A percentile compares a stretch with the other conserved stretches of the same genome.
Conservation (phyloP, 2,797 vertebrate genomes). For the Crenichthys baileyi region DNA sequence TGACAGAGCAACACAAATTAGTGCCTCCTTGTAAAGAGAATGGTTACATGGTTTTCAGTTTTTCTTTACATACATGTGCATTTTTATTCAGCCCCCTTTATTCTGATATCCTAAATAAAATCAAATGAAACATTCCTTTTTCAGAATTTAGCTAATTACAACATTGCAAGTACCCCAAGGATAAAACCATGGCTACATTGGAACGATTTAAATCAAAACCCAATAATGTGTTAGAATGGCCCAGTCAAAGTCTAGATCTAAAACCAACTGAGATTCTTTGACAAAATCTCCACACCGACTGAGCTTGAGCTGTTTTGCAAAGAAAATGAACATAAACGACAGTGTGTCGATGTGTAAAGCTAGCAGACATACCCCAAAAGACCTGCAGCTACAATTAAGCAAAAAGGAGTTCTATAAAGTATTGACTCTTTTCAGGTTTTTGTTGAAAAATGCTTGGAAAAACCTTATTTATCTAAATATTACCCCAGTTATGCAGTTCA, state of each 20-base stretch:
- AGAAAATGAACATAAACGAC: not conserved
- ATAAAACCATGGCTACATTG: not conserved
- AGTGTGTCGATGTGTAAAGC: not conserved
- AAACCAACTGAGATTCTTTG: not conserved
- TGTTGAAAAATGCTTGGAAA: not conserved
- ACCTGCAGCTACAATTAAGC: not conserved
- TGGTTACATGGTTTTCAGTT: not conserved
- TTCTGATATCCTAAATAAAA: too few species aligned
- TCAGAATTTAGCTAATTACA: not conserved
- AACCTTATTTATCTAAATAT: not conserved
- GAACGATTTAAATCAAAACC: not conserved
- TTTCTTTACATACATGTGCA: not conserved
- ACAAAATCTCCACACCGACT: not conserved
- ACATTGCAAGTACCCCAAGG: not conserved
- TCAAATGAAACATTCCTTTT: too few species aligned
- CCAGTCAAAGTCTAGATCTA: not conserved
- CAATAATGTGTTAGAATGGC: not conserved
- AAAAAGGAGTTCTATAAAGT: not conserved
- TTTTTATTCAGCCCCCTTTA: too few species aligned
- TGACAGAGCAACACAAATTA: not conserved
- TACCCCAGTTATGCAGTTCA: not conserved
- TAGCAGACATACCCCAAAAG: too few species aligned
- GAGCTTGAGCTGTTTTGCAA: not conserved
- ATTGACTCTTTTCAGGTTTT: not conserved
- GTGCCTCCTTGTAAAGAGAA: not conserved